Conservation (phyloP, 2,113 vertebrate species). For the Odocoileus virginianus region DNA sequence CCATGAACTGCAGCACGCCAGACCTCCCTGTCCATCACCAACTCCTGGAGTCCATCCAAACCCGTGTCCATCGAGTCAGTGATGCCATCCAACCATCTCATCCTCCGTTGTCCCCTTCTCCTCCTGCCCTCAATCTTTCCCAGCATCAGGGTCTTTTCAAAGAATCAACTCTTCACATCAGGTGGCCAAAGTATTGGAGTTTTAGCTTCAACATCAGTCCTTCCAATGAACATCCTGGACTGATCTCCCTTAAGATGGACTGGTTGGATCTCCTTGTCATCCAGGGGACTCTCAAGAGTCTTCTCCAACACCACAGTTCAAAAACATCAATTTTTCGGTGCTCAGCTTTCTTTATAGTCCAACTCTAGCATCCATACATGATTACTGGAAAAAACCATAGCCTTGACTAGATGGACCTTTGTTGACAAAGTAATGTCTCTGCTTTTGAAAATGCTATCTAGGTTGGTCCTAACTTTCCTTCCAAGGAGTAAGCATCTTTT, state of each 20-base stretch:
- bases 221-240: not conserved
- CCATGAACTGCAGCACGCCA: rapidly evolving
- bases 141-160: not conserved
- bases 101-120: not conserved
- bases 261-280: not conserved
- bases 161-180: not conserved
- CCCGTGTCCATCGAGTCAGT: not conserved
- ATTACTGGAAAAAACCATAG: not conserved
- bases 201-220: not conserved
- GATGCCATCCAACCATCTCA: not conserved
- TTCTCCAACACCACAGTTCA: not conserved
- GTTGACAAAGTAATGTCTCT: not conserved
- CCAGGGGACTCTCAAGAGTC: not conserved
- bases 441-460: not conserved
- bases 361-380: not conserved
- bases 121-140: not conserved
- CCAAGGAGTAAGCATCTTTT: not conserved
- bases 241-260: not conserved
- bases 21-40: not conserved
- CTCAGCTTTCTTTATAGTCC: not conserved
- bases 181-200: not conserved
- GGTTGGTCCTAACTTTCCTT: not conserved
- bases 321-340: not conserved
- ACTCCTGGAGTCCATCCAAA: not conserved
- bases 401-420: not conserved